Percentiles rank a stretch among this genome's conserved stretches.
Conservation (phyloP, 2,888 invertebrate genomes). For the Cremastinae sp. region DNA sequence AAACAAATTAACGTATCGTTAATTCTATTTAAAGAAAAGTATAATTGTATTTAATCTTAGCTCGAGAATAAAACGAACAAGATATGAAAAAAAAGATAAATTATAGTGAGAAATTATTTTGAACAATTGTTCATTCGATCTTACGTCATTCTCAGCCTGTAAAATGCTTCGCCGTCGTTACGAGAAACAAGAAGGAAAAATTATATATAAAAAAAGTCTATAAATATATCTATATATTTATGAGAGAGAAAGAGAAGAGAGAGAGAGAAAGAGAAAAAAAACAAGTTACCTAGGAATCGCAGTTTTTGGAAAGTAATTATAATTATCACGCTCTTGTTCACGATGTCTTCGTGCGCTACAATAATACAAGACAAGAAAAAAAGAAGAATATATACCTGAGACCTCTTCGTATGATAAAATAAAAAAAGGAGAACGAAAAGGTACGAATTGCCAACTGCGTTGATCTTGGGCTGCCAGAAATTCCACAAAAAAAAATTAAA, state of each 20-base stretch:
- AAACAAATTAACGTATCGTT: too few species aligned
- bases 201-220: constrained; percentile 4
- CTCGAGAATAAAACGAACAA: too few species aligned
- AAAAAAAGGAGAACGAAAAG: neutral
- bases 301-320: constrained; percentile 51
- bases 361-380: constrained; percentile 50
- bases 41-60: too few species aligned
- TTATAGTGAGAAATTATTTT: neutral
- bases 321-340: constrained; percentile 69
- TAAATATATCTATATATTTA: constrained; percentile 15
- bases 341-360: constrained; percentile 69
- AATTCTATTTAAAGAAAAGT: neutral
- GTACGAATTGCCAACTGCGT: constrained; percentile 40
- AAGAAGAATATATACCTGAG: constrained; percentile 43
- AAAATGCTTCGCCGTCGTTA: constrained; percentile 41
- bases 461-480: constrained; percentile 37
- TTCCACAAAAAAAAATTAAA: constrained; percentile 14
- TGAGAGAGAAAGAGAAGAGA: too few species aligned
- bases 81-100: constrained; percentile 1
- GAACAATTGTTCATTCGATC: constrained; percentile 4
- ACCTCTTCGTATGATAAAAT: constrained; percentile 38
- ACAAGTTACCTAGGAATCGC: constrained; percentile 54
- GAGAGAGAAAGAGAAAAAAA: constrained; percentile 31
- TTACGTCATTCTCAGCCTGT: constrained; percentile 1
- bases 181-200: constrained; percentile 37